Conservation (phyloP, 2,888 invertebrate genomes). For the Drosophila prolongata region DNA sequence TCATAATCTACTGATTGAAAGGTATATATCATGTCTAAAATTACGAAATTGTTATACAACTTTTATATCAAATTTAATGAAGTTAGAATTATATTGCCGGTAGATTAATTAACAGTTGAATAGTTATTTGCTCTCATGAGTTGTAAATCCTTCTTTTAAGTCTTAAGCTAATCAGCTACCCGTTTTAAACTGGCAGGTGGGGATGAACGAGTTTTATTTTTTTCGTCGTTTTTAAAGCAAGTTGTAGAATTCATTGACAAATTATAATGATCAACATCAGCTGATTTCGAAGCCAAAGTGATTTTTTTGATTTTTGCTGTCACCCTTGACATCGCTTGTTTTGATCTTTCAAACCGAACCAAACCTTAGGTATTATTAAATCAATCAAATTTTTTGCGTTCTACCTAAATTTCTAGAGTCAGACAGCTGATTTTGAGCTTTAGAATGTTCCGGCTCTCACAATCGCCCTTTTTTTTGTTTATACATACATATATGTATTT, state of each 20-base stretch:
- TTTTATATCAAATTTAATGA: too few species aligned
- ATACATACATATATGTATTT: background rate
- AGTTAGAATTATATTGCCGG: too few species aligned
- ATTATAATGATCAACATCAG: slow-evolving; percentile 1
- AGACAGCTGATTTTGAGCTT: background rate
- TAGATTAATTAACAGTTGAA: too few species aligned
- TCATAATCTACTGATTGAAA: too few species aligned
- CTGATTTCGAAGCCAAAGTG: slow-evolving; percentile 1
- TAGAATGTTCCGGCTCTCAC: background rate
- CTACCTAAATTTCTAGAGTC: background rate
- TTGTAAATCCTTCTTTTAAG: too few species aligned
- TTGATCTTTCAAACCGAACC: background rate
- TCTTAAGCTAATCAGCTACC: too few species aligned
- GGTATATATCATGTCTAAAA: too few species aligned
- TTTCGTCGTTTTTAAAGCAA: background rate
- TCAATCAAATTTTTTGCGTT: slow-evolving; percentile 2
- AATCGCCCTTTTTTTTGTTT: background rate
- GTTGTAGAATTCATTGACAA: background rate
- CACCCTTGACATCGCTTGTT: slow-evolving; percentile 1
- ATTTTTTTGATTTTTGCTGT: background rate
- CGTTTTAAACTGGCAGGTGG: background rate
- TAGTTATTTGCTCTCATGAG: too few species aligned
- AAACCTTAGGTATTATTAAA: background rate
- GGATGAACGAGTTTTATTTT: background rate
- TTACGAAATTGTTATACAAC: too few species aligned